Conservation (phyloP, 2,113 vertebrate species). For the Thamnophis sirtalis region DNA sequence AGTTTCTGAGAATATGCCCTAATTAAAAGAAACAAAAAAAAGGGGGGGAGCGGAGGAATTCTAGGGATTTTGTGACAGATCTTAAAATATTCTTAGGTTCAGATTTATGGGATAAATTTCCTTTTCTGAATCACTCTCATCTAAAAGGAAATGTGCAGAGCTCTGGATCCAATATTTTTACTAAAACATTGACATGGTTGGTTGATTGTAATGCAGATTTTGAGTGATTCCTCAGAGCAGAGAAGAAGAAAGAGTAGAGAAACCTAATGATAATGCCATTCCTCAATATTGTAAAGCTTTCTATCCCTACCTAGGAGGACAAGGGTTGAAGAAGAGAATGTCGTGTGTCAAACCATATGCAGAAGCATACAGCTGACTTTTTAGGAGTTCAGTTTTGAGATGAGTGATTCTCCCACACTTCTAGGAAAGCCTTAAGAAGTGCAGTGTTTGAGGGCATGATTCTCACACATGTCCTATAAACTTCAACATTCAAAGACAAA, state of each 20-base stretch:
- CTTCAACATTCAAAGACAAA: not conserved
- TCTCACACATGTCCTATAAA: not conserved
- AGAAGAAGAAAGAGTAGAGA: not conserved
- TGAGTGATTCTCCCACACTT: not conserved
- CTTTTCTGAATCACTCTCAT: not conserved
- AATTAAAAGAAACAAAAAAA: not conserved
- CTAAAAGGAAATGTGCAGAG: not conserved
- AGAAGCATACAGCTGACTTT: not conserved
- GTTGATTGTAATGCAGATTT: not conserved
- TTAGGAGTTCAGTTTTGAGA: not conserved
- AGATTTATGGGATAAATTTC: not conserved
- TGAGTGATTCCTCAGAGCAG: not conserved
- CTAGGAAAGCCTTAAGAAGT: not conserved
- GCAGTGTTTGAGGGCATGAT: not conserved
- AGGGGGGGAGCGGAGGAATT: fast-evolving
- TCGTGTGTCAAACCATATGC: not conserved
- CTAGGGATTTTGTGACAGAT: not conserved
- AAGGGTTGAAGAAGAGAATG: not conserved
- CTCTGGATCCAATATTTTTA: not conserved
- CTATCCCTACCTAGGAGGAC: not conserved
- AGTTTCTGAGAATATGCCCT: not conserved
- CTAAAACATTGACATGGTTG: not conserved
- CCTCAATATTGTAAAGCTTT: not conserved
- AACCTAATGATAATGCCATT: not conserved
- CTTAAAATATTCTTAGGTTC: not conserved